Evolutionary conservation across 2,797 vertebrate species (phyloP).

Genomic region (Rhinella marina): DNA sequence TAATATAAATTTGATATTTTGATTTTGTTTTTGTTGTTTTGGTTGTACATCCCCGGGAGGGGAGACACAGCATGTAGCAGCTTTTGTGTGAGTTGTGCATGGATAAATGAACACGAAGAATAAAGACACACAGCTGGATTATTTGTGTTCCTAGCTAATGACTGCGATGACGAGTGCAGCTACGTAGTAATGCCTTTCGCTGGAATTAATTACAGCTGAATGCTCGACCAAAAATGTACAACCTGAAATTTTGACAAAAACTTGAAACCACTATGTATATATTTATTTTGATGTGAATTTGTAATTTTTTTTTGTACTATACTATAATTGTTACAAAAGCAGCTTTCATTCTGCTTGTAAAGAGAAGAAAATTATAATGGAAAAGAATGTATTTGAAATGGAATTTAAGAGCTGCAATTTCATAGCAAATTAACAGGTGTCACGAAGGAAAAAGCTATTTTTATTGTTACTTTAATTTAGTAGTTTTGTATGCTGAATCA

Average conservation of each 20-base stretch:
- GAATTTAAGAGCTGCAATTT: not conserved
- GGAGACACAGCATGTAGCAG: not conserved
- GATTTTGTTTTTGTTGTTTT: slow-evolving; percentile 4
- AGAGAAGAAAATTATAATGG: not conserved
- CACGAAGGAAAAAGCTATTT: not conserved
- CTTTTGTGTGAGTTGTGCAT: not conserved
- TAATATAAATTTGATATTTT: slow-evolving; percentile 21
- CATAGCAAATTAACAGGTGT: not conserved
- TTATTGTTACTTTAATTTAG: too few relatives aligned
- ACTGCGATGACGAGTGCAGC: not conserved
- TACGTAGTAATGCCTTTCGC: slow-evolving; percentile 26
- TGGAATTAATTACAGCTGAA: not conserved
- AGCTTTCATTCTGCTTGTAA: not conserved
- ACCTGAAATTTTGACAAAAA: not conserved
- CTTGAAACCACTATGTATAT: too few relatives aligned
- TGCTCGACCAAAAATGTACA: not conserved
- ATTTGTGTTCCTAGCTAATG: slow-evolving; percentile 20
- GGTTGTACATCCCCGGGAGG: slow-evolving; percentile 2
- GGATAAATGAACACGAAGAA: slow-evolving; percentile 19
- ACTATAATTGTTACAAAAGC: not conserved
- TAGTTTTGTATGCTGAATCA: not conserved
- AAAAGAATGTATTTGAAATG: not conserved
- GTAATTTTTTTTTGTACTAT: not conserved
- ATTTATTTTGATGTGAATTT: not conserved
- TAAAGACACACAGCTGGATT: slow-evolving; percentile 25